A percentile compares a stretch with the other conserved stretches of the same genome.
Evolutionary conservation across 1,140 invertebrate species (phyloP).

Genomic region (Camponotus vicinus): DNA sequence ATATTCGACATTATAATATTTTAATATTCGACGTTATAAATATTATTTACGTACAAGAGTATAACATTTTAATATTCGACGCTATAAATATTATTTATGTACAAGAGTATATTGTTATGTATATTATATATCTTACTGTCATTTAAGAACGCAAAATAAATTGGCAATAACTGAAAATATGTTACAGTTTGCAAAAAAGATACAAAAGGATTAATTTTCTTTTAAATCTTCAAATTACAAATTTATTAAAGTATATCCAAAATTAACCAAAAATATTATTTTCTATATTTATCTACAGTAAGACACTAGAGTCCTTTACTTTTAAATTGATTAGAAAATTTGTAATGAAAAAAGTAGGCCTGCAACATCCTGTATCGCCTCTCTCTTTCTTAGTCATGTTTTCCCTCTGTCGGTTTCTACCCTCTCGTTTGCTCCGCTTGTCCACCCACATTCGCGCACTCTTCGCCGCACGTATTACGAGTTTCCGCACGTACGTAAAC

Average conservation of each 20-base stretch:
- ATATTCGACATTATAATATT: no score
- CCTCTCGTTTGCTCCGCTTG: constrained; percentile 7
- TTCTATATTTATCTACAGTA: not conserved
- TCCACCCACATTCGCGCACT: constrained; percentile 29
- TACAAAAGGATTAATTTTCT: not conserved
- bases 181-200: not conserved
- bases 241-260: not conserved
- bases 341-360: constrained; percentile 1
- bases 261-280: not conserved
- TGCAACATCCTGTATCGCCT: constrained; percentile 12
- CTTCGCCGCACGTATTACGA: constrained; percentile 25
- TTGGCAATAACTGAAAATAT: not conserved
- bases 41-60: not conserved
- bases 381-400: not conserved
- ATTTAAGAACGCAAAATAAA: not conserved
- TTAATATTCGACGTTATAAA: not conserved
- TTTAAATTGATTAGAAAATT: not conserved
- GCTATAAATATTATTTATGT: not conserved
- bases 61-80: not conserved
- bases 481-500: constrained; percentile 54
- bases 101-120: not conserved
- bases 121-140: not conserved
- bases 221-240: not conserved
- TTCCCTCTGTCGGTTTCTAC: not conserved
- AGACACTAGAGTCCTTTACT: not conserved